phyloP scores from a whole-genome alignment of 2,888 invertebrate genomes.

The Itoplectis maculator region DNA sequence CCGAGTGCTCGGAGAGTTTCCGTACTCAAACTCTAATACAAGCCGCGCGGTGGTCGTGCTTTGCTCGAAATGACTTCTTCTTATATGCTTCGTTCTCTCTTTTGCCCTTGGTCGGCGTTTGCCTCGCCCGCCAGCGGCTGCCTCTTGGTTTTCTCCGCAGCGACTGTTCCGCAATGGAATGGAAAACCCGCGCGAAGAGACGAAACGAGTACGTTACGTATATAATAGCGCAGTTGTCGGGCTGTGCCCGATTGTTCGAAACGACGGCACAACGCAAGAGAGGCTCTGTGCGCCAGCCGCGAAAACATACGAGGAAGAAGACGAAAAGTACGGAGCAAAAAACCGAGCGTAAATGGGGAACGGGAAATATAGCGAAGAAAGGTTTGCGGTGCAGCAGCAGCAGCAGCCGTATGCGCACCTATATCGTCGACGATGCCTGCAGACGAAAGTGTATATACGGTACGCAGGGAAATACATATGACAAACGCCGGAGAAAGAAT shows the following conservation, averaged over 20 bases:
- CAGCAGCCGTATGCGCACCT: constrained; percentile 12
- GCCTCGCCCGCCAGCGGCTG: neutral
- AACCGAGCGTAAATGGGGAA: constrained; percentile 54
- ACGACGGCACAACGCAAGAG: constrained; percentile 55
- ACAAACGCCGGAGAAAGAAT: constrained; percentile 31
- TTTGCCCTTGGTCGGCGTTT: constrained; percentile 41
- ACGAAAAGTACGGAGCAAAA: constrained; percentile 18
- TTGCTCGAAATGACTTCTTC: constrained; percentile 55
- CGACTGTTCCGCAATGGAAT: constrained; percentile 36
- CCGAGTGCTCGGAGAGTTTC: constrained; percentile 39
- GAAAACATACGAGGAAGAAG: constrained; percentile 15
- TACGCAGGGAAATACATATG: neutral
- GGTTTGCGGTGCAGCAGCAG: too few relatives aligned
- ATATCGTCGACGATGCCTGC: neutral
- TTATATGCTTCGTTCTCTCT: constrained; percentile 25
- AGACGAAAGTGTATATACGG: neutral
- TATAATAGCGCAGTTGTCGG: constrained; percentile 33
- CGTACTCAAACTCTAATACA: constrained; percentile 58
- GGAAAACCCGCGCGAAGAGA: constrained; percentile 50
- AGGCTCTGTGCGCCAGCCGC: neutral
- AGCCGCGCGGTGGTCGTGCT: constrained; percentile 46
- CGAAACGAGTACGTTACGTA: constrained; percentile 53
- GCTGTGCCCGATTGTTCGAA: constrained; percentile 60
- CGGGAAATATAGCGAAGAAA: constrained; percentile 36
- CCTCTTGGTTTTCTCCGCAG: constrained; percentile 26